Evolutionary conservation across 2,113 vertebrate genomes (phyloP).

Genomic region (Ochotona curzoniae): DNA sequence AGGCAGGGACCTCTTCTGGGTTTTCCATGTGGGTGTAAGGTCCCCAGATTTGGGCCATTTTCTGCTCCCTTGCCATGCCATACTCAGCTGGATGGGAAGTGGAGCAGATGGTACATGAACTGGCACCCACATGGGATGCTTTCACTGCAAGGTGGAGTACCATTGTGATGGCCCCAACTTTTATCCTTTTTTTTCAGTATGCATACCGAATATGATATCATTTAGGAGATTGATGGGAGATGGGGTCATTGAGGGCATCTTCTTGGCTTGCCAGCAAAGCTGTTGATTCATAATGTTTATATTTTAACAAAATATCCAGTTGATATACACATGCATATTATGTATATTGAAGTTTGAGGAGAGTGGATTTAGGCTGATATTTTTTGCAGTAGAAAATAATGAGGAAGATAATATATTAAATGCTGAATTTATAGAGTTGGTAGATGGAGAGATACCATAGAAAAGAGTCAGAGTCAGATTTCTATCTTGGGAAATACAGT

Average conservation of each 20-base stretch:
- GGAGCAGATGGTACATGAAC: too few relatives aligned
- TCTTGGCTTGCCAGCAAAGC: neutral
- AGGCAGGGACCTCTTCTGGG: too few relatives aligned
- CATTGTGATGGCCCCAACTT: too few relatives aligned
- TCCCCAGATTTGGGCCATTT: too few relatives aligned
- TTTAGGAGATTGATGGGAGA: neutral
- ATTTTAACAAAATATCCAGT: constrained; percentile 39
- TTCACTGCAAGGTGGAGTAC: too few relatives aligned
- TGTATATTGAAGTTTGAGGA: neutral
- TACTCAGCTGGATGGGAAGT: too few relatives aligned
- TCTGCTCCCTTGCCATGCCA: too few relatives aligned
- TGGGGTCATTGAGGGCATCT: neutral
- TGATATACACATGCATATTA: neutral
- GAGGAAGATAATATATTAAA: neutral
- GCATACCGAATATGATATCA: neutral
- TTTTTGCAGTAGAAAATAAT: neutral
- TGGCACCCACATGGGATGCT: too few relatives aligned
- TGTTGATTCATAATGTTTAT: neutral
- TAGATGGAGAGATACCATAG: neutral
- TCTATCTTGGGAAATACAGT: neutral
- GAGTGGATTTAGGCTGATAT: neutral
- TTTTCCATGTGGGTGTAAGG: too few relatives aligned
- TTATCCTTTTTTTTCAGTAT: neutral
- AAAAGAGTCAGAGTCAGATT: neutral
- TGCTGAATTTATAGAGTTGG: neutral